phyloP scores from a whole-genome alignment of 2,888 invertebrate genomes.

The Clostera curtula region DNA sequence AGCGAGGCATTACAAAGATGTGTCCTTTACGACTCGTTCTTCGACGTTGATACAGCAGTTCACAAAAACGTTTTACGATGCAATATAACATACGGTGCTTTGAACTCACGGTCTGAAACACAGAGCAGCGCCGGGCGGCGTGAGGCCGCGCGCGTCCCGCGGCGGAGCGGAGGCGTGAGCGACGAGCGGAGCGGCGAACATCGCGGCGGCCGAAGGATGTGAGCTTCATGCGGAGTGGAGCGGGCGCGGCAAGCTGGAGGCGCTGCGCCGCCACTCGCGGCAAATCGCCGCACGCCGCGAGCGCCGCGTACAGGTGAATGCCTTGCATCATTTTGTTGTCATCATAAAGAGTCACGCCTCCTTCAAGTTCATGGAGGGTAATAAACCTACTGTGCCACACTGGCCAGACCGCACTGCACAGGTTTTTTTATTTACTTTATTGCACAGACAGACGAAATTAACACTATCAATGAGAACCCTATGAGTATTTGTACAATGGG shows the following conservation, averaged over 20 bases:
- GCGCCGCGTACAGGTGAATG: conserved; percentile 90
- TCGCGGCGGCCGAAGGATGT: conserved; percentile 16
- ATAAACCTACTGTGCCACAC: no score
- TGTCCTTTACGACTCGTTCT: conserved; percentile 22
- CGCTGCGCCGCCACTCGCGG: conserved; percentile 88
- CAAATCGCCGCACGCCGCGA: conserved; percentile 88
- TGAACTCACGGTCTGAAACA: conserved; percentile 24
- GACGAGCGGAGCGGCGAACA: conserved; percentile 6
- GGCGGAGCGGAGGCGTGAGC: conserved; percentile 5
- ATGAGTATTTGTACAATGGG: no score
- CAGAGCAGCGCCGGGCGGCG: conserved; percentile 2
- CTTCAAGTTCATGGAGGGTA: no score
- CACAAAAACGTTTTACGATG: conserved; percentile 34
- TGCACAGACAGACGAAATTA: no score
- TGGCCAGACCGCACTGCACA: no score
- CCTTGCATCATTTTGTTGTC: no score
- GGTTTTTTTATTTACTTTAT: no score
- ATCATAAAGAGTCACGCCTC: no score
- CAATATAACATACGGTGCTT: conserved; percentile 38
- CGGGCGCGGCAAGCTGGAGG: conserved; percentile 76
- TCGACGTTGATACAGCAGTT: conserved; percentile 16
- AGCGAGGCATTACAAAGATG: conserved; percentile 18
- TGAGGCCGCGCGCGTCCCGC: conserved; percentile 7
- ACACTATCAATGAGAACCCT: no score
- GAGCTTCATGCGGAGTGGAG: no score